A percentile compares a stretch with the other conserved stretches of the same genome.
Conservation (phyloP, 1,140 invertebrate genomes). For the Agraylea sexmaculata region DNA sequence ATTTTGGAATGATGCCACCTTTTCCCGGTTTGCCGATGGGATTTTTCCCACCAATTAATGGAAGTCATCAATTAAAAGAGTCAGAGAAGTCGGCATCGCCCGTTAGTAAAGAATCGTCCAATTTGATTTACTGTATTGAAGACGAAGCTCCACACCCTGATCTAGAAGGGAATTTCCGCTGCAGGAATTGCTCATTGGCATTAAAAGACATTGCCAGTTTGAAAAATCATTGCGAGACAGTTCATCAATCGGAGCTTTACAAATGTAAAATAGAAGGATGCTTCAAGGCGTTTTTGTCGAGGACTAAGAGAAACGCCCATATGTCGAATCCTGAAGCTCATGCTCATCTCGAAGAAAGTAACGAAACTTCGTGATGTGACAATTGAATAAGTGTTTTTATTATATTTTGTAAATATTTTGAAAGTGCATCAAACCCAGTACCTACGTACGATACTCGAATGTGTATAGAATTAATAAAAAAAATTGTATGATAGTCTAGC, state of each 20-base stretch:
- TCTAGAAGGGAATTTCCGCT: conserved; percentile 43
- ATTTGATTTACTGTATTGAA: conserved; percentile 31
- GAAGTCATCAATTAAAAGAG: conserved; percentile 17
- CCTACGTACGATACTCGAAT: no score
- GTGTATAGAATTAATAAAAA: no score
- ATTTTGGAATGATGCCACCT: conserved; percentile 38
- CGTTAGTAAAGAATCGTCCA: neutral
- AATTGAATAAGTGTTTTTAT: no score
- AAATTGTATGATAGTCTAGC: no score
- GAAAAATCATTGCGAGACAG: conserved; percentile 50
- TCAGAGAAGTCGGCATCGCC: conserved; percentile 18
- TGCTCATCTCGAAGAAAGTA: conserved; percentile 28
- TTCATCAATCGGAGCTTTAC: conserved; percentile 51
- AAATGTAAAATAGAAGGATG: conserved; percentile 55
- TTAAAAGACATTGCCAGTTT: conserved; percentile 41
- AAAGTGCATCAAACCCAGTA: no score
- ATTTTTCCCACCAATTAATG: conserved; percentile 33
- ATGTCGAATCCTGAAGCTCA: conserved; percentile 42
- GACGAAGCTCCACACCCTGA: conserved; percentile 36
- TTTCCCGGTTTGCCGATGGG: conserved; percentile 35
- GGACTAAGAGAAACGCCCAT: conserved; percentile 56
- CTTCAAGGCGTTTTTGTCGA: conserved; percentile 57
- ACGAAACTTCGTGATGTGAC: conserved; percentile 13
- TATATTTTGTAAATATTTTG: no score
- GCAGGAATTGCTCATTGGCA: conserved; percentile 44